Base-by-base conservation (phyloP, 2,888 invertebrate genomes). In the Phaonia tiefii region DNA sequence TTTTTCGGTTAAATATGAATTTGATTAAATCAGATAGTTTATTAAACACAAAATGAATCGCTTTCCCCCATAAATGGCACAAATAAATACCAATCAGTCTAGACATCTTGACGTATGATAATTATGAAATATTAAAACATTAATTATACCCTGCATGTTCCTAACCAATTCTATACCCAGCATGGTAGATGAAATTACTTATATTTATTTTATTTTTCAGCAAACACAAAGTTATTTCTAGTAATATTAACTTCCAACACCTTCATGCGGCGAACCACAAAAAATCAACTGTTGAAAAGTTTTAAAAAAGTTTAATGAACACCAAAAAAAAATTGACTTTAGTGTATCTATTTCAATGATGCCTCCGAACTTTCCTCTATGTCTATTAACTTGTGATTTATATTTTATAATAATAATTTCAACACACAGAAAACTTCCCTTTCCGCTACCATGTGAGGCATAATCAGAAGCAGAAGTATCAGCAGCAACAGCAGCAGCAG, bases 331-430 rank as follows among this genome's bases (percentile, higher is more conserved):
- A 42, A 22, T 63, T 42, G 1, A 31, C 58, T 17, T n/a, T 20
- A 42, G 4, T 25, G 25, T 54, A 25, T 54, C 54, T 54, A 10
- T 54, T 63, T 63, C 22, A 42, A 63, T 63, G 63, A 13, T 22
- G 39, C 10, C 20, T 37, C 39, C 1, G 39, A 20, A 39, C 42
- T 3, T 8, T 39, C 11, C 17, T 1, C 22, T 63, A 46, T 67
- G 72, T 65, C 49, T 80, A 77, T 80, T 80, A 77, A 77, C 74
- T 77, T 75, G 74, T 80, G 80, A 80, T 80, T 77, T 80, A 80
- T 75, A 75, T 71, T 77, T 77, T 75, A 77, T 77, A 80, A 80
- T 80, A 80, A 80, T 80, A 77, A 71, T 63, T 80, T 77, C 77
- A 77, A 54, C 74, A 67, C 39, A 67, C 67, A 74, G 51, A 75